Evolutionary conservation across 2,797 vertebrate species (phyloP).

Genomic region (Lithobates sylvaticus): DNA sequence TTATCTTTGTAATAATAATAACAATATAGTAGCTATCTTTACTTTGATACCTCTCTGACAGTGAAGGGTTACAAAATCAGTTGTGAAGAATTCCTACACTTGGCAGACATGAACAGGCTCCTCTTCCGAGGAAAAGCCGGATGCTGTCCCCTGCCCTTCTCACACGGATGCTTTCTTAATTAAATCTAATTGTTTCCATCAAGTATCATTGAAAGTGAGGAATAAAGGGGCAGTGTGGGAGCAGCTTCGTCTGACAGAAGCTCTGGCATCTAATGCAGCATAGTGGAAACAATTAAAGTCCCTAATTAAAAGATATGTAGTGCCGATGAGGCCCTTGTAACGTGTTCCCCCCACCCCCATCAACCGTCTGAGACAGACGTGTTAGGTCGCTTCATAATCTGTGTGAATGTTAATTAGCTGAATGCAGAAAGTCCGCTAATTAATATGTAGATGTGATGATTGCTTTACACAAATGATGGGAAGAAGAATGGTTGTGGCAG

Average conservation of each 20-base stretch:
- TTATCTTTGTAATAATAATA: neutral
- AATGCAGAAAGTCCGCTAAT: conserved; percentile 25
- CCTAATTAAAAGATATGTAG: conserved; percentile 61
- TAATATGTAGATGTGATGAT: conserved; percentile 51
- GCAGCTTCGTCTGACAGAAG: conserved; percentile 50
- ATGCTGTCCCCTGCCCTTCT: conserved; percentile 56
- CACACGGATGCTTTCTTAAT: conserved; percentile 53
- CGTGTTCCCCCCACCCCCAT: neutral
- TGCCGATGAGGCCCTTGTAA: conserved; percentile 41
- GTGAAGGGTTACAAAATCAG: neutral
- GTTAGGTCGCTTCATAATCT: conserved; percentile 46
- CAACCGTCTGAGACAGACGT: conserved; percentile 43
- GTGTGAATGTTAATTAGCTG: conserved; percentile 53
- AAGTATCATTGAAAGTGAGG: conserved; percentile 58
- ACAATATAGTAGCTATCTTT: neutral
- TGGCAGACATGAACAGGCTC: conserved; percentile 37
- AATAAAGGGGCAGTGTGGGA: conserved; percentile 56
- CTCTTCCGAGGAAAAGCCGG: conserved; percentile 38
- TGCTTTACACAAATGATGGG: conserved; percentile 21
- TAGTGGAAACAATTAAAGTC: conserved; percentile 52
- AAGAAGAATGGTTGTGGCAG: neutral
- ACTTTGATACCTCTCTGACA: neutral
- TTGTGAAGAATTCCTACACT: conserved; percentile 8
- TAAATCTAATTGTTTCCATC: conserved; percentile 61
- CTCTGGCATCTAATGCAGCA: conserved; percentile 54